Percentiles rank a stretch among this genome's conserved stretches.
phyloP scores from a whole-genome alignment of 2,888 invertebrate species.

The Zeuzera pyrina region DNA sequence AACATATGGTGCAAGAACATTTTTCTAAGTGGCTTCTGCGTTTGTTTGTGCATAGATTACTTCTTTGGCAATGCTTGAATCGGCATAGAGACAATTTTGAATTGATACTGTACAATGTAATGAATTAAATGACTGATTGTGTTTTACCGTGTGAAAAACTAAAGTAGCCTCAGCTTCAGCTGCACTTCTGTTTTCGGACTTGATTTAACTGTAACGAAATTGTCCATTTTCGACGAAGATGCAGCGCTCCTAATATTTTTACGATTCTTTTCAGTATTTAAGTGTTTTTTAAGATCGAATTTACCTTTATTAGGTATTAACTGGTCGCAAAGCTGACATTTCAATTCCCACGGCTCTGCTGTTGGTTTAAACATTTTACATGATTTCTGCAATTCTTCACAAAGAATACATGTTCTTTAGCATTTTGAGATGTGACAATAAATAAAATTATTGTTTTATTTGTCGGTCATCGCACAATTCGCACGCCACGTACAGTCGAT shows the following conservation, averaged over 20 bases:
- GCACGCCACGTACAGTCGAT: too few relatives aligned
- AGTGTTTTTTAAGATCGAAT: neutral
- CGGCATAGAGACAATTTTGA: conserved; percentile 2
- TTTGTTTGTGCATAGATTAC: conserved; percentile 2
- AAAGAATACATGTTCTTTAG: too few relatives aligned
- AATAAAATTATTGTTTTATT: too few relatives aligned
- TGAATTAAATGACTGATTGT: conserved; percentile 3
- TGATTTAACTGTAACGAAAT: neutral
- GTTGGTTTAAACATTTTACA: too few relatives aligned
- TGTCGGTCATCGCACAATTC: too few relatives aligned
- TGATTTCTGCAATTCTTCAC: too few relatives aligned
- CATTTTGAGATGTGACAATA: too few relatives aligned
- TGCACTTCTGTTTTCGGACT: neutral
- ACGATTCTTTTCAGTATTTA: neutral
- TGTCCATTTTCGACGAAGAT: neutral
- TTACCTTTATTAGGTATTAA: conserved; percentile 2
- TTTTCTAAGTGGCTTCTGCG: conserved; percentile 1
- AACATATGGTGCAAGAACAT: conserved; percentile 3
- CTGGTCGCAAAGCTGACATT: conserved; percentile 1
- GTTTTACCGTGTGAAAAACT: conserved; percentile 2
- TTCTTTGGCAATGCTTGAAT: conserved; percentile 2
- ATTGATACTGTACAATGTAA: conserved; percentile 2
- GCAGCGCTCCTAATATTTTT: neutral
- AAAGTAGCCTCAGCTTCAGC: conserved; percentile 1
- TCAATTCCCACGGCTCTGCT: too few relatives aligned